Evolutionary conservation across 1,140 invertebrate genomes (phyloP).

Genomic region (Drosophila erecta): DNA sequence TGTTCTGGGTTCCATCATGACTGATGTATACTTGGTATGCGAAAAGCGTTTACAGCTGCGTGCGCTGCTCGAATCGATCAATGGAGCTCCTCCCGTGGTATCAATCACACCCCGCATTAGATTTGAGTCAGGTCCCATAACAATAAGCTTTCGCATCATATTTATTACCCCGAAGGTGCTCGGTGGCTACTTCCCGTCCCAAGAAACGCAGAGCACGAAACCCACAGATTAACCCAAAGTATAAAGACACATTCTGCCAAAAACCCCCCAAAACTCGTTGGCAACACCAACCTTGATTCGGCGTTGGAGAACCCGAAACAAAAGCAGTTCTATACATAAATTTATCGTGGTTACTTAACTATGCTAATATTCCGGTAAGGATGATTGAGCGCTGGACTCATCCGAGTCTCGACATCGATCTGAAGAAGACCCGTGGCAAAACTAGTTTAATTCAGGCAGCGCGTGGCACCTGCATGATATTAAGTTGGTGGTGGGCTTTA

Average conservation of each 20-base stretch:
- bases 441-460: slow-evolving; percentile 32
- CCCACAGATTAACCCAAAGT: slow-evolving; percentile 14
- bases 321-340: slow-evolving; percentile 71
- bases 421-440: slow-evolving; percentile 16
- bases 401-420: slow-evolving; percentile 18
- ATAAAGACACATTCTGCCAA: slow-evolving; percentile 15
- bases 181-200: not conserved
- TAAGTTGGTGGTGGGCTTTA: not conserved
- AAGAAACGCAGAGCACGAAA: not conserved
- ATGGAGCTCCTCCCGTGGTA: slow-evolving; percentile 51
- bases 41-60: slow-evolving; percentile 51
- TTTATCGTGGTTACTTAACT: slow-evolving; percentile 65
- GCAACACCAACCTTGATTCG: slow-evolving; percentile 59
- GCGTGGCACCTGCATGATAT: slow-evolving; percentile 44
- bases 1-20: slow-evolving; percentile 24
- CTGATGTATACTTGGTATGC: slow-evolving; percentile 52
- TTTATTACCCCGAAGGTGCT: slow-evolving; percentile 32
- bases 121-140: slow-evolving; percentile 54
- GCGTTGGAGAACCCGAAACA: slow-evolving; percentile 57
- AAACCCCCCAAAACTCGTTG: slow-evolving; percentile 58
- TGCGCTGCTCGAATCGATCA: slow-evolving; percentile 68
- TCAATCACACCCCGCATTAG: slow-evolving; percentile 50
- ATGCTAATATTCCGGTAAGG: slow-evolving; percentile 79
- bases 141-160: slow-evolving; percentile 15
- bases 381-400: slow-evolving; percentile 53